Percentiles rank a stretch among this genome's conserved stretches.
Evolutionary conservation across 2,113 vertebrate species (phyloP).

Genomic region (Pituophis catenifer): DNA sequence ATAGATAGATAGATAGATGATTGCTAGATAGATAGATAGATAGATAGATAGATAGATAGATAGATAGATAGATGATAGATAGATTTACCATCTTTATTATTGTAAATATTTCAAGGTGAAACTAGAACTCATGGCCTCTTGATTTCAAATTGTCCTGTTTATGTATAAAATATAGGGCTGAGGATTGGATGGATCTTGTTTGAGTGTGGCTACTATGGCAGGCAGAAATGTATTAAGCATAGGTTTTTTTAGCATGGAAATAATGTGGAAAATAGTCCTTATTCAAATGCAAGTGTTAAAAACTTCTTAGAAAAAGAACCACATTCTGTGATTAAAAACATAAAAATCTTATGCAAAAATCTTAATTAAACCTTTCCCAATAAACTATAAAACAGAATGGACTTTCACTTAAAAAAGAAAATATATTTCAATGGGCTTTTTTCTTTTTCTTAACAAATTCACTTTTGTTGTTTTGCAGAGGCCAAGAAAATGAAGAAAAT

Average conservation of each 20-base stretch:
- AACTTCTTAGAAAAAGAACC: background rate
- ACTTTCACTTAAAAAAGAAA: background rate
- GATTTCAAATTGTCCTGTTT: background rate
- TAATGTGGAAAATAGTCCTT: background rate
- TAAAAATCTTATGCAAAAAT: background rate
- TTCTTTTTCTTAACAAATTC: slow-evolving; percentile 16
- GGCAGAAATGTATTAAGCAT: background rate
- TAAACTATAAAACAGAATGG: background rate
- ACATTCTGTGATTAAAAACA: background rate
- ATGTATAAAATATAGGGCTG: background rate
- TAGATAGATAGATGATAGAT: no score
- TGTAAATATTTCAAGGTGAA: background rate
- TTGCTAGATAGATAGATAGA: no score
- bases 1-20: no score
- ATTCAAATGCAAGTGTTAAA: background rate
- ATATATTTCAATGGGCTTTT: background rate
- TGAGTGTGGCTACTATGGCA: background rate
- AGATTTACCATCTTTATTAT: background rate
- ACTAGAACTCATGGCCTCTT: background rate
- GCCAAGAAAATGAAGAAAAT: slow-evolving; percentile 72
- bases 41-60: no score
- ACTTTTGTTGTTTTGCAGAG: slow-evolving; percentile 60
- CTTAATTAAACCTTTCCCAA: background rate
- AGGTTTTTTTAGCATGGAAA: background rate
- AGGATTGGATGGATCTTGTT: background rate